Evolutionary conservation across 1,140 invertebrate genomes (phyloP), one percentile per base, ranked within the genome.

Genomic region (Belonocnema kinseyi): DNA sequence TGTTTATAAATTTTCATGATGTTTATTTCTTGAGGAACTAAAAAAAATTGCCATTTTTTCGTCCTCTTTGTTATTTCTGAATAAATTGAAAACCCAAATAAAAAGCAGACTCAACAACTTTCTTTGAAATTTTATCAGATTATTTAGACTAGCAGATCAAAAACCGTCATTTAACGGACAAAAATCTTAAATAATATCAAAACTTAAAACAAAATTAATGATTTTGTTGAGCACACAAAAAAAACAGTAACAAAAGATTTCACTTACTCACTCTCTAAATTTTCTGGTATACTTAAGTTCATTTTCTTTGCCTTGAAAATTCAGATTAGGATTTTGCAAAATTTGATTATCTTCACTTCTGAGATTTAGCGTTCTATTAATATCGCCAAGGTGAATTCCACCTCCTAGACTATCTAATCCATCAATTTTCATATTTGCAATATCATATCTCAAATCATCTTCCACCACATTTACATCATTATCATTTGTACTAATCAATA

Each of bases 251-350:
- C n/a, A 79, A 76, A 61, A 17, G 11, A 50, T 72, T 56, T 72
- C 52, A 76, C 52, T 53, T 70, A 80, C 77, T 82, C 82, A 81
- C 78, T 82, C 72, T 80, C 73, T 76, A 82, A 83, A 83, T 74
- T 61, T 80, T 58, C 74, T 80, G 56, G 77, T 82, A 33, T 78
- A 76, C 17, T 77, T 71, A 0, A 76, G 13, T 66, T 54, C 11
- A 66, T 78, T 79, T 53, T 74, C 50, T 70, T 75, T 50, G 50
- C 79, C 72, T 26, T 66, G 72, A n/a, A n/a, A 66, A 66, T 33
- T 66, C 3, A n/a, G 33, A 16, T 40, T n/a, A 8, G 61, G 26
- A 66, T 66, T 66, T 40, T 66, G 26, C 4, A 66, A 66, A 66
- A 46, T 14, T 54, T 54, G 16, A n/a, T 17, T n/a, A n/a, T 26